A percentile compares a stretch with the other conserved stretches of the same genome.
Evolutionary conservation across 1,140 invertebrate species (phyloP).

Genomic region (Drosophila parvula): DNA sequence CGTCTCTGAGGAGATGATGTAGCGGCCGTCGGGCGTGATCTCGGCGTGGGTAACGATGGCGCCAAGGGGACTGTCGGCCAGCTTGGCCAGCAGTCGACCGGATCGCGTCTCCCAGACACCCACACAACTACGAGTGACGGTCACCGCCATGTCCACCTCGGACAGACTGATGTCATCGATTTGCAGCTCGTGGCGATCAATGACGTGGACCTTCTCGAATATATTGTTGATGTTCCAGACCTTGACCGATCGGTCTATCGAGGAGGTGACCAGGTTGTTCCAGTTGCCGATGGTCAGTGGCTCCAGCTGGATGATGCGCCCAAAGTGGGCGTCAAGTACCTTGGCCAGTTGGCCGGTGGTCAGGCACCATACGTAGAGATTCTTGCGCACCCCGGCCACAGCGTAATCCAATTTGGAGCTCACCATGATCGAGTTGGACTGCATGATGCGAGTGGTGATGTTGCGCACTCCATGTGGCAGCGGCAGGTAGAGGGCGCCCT

Average conservation of each 20-base stretch:
- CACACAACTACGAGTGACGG: constrained; percentile 95
- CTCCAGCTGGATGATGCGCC: constrained; percentile 96
- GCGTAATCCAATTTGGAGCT: constrained; percentile 96
- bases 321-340: constrained; percentile 98
- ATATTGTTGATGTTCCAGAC: constrained; percentile 99
- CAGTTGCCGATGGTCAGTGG: constrained; percentile 93
- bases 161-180: constrained; percentile 96
- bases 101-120: constrained; percentile 97
- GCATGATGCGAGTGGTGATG: constrained; percentile 94
- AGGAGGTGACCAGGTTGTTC: constrained; percentile 98
- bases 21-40: constrained; percentile 93
- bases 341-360: constrained; percentile 92
- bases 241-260: constrained; percentile 98
- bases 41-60: constrained; percentile 97
- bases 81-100: constrained; percentile 92
- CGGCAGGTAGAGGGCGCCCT: constrained; percentile 88
- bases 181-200: constrained; percentile 97
- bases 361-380: constrained; percentile 97
- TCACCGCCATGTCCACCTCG: constrained; percentile 91
- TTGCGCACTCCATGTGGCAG: constrained; percentile 96
- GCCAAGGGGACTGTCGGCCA: constrained; percentile 96
- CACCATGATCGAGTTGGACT: constrained; percentile 95
- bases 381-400: constrained; percentile 98
- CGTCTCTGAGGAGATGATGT: constrained; percentile 95
- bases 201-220: constrained; percentile 98